Evolutionary conservation across 2,888 invertebrate genomes (phyloP).

Genomic region (Epistrophe eligans): DNA sequence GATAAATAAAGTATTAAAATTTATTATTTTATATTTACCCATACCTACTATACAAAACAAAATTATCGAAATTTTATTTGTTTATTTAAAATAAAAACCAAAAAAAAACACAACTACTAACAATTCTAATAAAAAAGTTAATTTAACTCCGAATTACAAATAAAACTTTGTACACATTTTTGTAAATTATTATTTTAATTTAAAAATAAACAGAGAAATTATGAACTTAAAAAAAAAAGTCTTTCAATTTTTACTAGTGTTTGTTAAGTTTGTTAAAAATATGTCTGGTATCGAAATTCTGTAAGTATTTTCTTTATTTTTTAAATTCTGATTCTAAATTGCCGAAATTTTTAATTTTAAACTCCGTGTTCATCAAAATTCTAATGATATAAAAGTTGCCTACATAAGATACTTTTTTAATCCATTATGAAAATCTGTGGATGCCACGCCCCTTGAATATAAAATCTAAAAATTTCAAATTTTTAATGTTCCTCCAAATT

Average conservation of each 20-base stretch:
- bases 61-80: background rate
- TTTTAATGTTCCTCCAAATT: too few relatives aligned
- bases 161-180: constrained; percentile 70
- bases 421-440: too few relatives aligned
- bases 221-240: constrained; percentile 15
- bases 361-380: too few relatives aligned
- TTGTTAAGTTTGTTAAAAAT: too few relatives aligned
- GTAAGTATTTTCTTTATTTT: too few relatives aligned
- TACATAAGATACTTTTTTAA: too few relatives aligned
- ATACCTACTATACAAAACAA: background rate
- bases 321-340: too few relatives aligned
- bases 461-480: too few relatives aligned
- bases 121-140: background rate
- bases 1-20: constrained; percentile 25
- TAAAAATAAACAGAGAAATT: constrained; percentile 55
- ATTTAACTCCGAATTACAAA: constrained; percentile 5
- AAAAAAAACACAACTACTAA: background rate
- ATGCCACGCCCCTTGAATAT: too few relatives aligned
- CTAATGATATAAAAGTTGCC: too few relatives aligned
- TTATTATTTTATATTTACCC: constrained; percentile 23
- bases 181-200: constrained; percentile 69
- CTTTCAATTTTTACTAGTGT: background rate
- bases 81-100: background rate
- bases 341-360: too few relatives aligned
- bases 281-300: too few relatives aligned